Evolutionary conservation across 1,140 invertebrate species (phyloP).

Genomic region (Andrena cerasifolii): DNA sequence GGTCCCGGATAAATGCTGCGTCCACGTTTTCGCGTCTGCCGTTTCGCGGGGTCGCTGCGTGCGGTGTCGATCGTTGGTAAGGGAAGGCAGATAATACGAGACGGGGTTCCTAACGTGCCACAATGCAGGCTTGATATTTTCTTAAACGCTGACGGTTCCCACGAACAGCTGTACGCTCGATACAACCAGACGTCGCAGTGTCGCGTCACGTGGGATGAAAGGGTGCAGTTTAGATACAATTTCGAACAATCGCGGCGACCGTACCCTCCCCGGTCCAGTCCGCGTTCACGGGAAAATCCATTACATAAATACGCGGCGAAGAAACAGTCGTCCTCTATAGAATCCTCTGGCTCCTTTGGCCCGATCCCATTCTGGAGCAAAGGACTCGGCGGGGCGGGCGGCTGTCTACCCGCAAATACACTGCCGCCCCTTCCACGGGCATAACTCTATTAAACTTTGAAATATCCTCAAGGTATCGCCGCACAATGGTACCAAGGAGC

Average conservation of each 20-base stretch:
- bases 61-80: too few species aligned
- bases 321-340: slow-evolving; percentile 1
- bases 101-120: not conserved
- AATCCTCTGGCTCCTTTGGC: not conserved
- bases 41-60: too few species aligned
- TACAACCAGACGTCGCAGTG: not conserved
- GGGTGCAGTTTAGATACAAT: slow-evolving; percentile 22
- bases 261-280: slow-evolving; percentile 4
- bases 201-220: not conserved
- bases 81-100: not conserved
- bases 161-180: slow-evolving; percentile 13
- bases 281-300: slow-evolving; percentile 17
- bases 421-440: slow-evolving; percentile 19
- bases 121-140: not conserved
- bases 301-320: slow-evolving; percentile 28
- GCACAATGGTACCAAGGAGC: slow-evolving; percentile 57
- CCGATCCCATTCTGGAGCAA: not conserved
- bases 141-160: not conserved
- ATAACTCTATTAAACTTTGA: slow-evolving; percentile 69
- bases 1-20: too few species aligned
- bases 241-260: slow-evolving; percentile 1
- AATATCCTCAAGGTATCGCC: slow-evolving; percentile 61
- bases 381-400: not conserved
- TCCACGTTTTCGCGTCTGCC: too few species aligned
- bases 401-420: slow-evolving; percentile 45